A percentile compares a stretch with the other conserved stretches of the same genome.
Conservation (phyloP, 2,797 vertebrate species). For the Cirrhinus molitorella region DNA sequence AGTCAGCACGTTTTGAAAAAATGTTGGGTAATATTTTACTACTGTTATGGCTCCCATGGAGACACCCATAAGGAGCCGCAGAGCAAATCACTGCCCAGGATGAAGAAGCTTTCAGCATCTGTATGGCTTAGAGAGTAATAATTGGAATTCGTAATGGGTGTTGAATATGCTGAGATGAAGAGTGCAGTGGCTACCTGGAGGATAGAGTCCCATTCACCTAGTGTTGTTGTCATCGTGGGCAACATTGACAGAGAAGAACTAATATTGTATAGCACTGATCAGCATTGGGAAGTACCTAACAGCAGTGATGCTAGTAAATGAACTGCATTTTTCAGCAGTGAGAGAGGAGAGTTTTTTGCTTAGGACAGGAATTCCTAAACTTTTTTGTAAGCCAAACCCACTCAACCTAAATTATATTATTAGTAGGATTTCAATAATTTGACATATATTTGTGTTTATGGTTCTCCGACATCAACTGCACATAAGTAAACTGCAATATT, state of each 20-base stretch:
- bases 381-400: neutral
- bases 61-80: constrained; percentile 45
- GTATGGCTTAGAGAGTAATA: constrained; percentile 57
- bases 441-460: neutral
- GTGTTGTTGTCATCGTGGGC: constrained; percentile 60
- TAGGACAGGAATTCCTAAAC: neutral
- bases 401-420: too few relatives aligned
- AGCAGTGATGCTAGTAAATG: neutral
- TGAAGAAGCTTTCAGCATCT: constrained; percentile 49
- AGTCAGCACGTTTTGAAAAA: constrained; percentile 65
- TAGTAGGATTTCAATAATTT: too few relatives aligned
- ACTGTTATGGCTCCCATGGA: constrained; percentile 60
- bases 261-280: constrained; percentile 57
- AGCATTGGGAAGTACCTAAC: constrained; percentile 16
- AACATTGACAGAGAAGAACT: constrained; percentile 49
- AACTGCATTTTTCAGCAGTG: neutral
- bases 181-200: constrained; percentile 42
- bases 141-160: constrained; percentile 54
- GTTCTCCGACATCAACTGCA: neutral
- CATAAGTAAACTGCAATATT: neutral
- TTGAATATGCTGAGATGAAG: constrained; percentile 52
- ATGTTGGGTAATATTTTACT: constrained; percentile 62
- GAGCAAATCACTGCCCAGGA: constrained; percentile 49
- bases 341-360: neutral
- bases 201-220: constrained; percentile 56